Conservation (phyloP, 2,888 invertebrate species). For the Plebejus anna region DNA sequence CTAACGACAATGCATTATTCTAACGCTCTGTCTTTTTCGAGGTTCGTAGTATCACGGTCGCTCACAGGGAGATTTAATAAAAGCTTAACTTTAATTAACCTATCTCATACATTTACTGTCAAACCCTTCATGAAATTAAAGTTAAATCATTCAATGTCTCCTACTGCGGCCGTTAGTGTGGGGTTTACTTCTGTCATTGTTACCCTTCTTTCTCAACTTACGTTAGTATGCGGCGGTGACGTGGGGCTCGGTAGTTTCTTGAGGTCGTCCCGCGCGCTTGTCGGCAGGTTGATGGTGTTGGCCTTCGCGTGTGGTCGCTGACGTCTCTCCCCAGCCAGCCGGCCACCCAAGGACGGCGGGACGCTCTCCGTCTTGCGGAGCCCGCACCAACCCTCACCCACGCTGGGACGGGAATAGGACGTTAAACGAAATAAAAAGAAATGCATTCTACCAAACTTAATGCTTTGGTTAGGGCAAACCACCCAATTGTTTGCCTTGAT, state of each 20-base stretch:
- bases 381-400: constrained; percentile 63
- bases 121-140: too few species aligned
- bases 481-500: too few species aligned
- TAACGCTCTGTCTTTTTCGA: too few species aligned
- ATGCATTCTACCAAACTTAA: not conserved
- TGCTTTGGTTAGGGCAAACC: not conserved
- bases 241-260: constrained; percentile 61
- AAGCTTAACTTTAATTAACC: too few species aligned
- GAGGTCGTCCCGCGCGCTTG: constrained; percentile 61
- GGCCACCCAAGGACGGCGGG: constrained; percentile 61
- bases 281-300: constrained; percentile 81
- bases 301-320: constrained; percentile 74
- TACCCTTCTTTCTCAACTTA: constrained; percentile 47
- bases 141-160: too few species aligned
- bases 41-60: too few species aligned
- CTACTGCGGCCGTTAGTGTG: too few species aligned
- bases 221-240: constrained; percentile 67
- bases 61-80: too few species aligned
- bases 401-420: constrained; percentile 61
- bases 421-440: constrained; percentile 52
- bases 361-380: constrained; percentile 71
- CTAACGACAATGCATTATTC: too few species aligned
- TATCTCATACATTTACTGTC: too few species aligned
- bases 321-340: constrained; percentile 55
- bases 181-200: not conserved